Evolutionary conservation across 1,140 invertebrate species (phyloP).

Genomic region (Tetraneura akinire): DNA sequence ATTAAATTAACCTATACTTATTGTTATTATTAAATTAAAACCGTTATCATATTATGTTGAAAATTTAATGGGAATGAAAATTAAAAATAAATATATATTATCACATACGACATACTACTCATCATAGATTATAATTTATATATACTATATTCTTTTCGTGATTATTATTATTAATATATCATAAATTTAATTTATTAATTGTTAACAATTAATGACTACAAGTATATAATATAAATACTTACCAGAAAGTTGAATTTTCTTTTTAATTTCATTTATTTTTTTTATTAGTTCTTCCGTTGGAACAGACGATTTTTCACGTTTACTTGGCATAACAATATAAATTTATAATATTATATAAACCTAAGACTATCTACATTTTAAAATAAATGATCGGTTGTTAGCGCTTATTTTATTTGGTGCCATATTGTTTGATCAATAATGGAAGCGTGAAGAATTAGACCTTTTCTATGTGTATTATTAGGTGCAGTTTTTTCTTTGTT

Average conservation of each 20-base stretch:
- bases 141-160: no score
- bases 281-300: constrained; percentile 5
- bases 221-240: not conserved
- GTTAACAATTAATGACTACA: no score
- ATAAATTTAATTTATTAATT: no score
- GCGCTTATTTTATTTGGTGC: not conserved
- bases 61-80: no score
- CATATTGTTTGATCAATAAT: constrained; percentile 37
- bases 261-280: constrained; percentile 32
- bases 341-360: not conserved
- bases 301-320: constrained; percentile 20
- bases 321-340: constrained; percentile 20
- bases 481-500: no score
- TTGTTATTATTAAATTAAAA: no score
- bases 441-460: not conserved
- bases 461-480: not conserved
- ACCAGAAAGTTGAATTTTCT: constrained; percentile 46
- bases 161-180: no score
- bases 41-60: no score
- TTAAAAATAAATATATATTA: no score
- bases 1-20: no score
- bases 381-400: not conserved
- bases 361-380: not conserved
- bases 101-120: no score
- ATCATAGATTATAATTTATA: no score